A percentile compares a stretch with the other conserved stretches of the same genome.
Conservation (phyloP, 1,140 invertebrate genomes). For the Drosophila teissieri region DNA sequence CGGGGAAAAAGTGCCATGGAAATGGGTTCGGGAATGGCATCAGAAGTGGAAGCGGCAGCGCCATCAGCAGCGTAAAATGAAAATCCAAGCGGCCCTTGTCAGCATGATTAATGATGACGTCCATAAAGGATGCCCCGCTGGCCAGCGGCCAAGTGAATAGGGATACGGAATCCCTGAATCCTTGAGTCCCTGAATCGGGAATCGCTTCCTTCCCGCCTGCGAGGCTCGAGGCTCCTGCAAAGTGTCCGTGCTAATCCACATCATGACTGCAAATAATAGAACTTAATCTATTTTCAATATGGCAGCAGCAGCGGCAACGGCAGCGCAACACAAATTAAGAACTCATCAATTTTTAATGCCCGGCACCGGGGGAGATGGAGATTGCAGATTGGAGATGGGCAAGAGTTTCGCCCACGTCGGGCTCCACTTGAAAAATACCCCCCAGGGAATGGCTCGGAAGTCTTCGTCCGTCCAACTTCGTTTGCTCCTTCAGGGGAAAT, state of each 20-base stretch:
- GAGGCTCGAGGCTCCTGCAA: constrained; percentile 22
- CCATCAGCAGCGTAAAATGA: constrained; percentile 67
- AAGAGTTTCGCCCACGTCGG: constrained; percentile 37
- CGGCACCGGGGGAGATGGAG: constrained; percentile 53
- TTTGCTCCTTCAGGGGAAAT: constrained; percentile 7
- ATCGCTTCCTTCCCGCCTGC: constrained; percentile 42
- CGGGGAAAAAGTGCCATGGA: constrained; percentile 33
- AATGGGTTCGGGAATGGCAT: constrained; percentile 29
- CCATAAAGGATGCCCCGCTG: constrained; percentile 64
- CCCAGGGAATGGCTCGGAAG: constrained; percentile 64
- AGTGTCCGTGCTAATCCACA: constrained; percentile 82
- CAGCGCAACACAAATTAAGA: constrained; percentile 81
- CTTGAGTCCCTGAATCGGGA: background rate
- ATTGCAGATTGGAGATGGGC: constrained; percentile 35
- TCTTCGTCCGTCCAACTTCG: constrained; percentile 31
- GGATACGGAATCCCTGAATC: background rate
- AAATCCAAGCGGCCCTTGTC: constrained; percentile 76
- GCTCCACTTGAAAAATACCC: constrained; percentile 74
- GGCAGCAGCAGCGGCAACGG: constrained; percentile 39
- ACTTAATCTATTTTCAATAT: constrained; percentile 84
- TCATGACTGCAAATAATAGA: constrained; percentile 83
- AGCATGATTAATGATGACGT: constrained; percentile 83
- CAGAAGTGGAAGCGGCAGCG: constrained; percentile 16
- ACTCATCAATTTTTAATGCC: constrained; percentile 84
- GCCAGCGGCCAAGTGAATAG: constrained; percentile 11